These are phyloP conservation scores for Amazonetta brasiliensis DNA, from an alignment of 2,797 vertebrate species.

Conservation along the genomic window DNA sequence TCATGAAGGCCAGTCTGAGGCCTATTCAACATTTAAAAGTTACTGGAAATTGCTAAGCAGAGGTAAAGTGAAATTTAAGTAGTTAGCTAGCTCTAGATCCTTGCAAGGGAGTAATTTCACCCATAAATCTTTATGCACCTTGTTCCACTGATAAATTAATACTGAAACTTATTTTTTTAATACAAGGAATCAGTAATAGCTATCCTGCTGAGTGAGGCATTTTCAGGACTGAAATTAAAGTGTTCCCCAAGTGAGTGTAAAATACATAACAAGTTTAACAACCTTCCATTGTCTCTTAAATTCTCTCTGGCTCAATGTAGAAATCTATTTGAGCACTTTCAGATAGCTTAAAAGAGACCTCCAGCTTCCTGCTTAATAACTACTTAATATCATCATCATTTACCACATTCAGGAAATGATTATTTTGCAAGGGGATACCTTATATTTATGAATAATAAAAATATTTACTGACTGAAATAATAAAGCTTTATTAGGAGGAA, in stretches of 20 bases:
- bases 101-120: neutral
- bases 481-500: neutral
- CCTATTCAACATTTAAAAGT: neutral
- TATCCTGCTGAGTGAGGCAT: neutral
- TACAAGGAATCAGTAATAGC: neutral
- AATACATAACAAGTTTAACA: neutral
- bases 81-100: neutral
- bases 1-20: neutral
- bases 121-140: neutral
- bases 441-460: neutral
- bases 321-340: neutral
- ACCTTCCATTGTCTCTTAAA: neutral
- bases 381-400: neutral
- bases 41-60: neutral
- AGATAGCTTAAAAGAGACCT: neutral
- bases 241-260: neutral
- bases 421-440: neutral
- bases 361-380: neutral
- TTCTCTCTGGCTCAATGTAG: neutral
- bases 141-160: neutral
- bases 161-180: neutral
- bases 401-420: neutral
- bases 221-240: slow-evolving; percentile 1
- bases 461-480: neutral
- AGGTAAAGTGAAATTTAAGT: neutral